Conservation (phyloP, 2,113 vertebrate genomes). For the Megaceryle maxima region DNA sequence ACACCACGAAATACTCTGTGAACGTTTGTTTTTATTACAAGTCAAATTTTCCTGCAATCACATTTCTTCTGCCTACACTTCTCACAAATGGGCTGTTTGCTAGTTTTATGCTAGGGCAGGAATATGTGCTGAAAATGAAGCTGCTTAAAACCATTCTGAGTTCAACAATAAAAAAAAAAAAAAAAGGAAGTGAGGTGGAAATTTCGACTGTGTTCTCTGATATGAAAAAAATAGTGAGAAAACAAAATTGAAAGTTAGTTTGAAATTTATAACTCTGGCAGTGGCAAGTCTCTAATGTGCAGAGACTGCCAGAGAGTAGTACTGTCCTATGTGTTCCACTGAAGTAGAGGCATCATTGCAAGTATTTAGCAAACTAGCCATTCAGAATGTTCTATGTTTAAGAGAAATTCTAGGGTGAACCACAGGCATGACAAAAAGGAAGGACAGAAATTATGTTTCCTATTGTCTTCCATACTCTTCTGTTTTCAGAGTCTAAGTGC, state of each 20-base stretch:
- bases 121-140: not conserved
- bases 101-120: not conserved
- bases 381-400: not conserved
- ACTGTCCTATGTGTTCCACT: not conserved
- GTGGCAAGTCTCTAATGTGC: not conserved
- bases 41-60: not conserved
- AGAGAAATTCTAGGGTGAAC: not conserved
- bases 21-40: not conserved
- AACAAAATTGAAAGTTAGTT: not conserved
- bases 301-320: not conserved
- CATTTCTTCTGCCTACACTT: constrained; percentile 1
- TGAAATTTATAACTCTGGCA: not conserved
- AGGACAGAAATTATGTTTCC: not conserved
- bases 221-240: not conserved
- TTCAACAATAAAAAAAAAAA: not conserved
- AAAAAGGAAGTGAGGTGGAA: not conserved
- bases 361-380: not conserved
- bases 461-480: not conserved
- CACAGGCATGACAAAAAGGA: not conserved
- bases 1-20: not conserved
- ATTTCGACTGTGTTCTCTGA: not conserved
- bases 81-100: constrained; percentile 9
- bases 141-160: not conserved
- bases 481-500: not conserved
- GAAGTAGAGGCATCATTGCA: not conserved